Conservation (phyloP, 1,140 invertebrate species). For the Panulirus ornatus region DNA sequence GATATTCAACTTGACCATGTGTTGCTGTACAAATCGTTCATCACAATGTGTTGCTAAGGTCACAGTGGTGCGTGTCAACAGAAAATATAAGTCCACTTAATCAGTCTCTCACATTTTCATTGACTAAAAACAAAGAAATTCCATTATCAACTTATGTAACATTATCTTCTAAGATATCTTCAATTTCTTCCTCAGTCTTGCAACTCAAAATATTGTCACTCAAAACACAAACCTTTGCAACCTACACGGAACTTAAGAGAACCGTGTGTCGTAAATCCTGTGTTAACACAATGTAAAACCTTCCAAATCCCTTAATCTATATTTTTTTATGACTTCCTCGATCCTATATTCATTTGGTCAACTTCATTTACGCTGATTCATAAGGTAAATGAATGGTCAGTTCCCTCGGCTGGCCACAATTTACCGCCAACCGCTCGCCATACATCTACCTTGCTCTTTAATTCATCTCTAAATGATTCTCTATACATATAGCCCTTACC, state of each 20-base stretch:
- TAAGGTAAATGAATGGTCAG: constrained; percentile 62
- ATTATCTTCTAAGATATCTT: not conserved
- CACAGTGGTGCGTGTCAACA: too few relatives aligned
- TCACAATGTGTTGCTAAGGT: too few relatives aligned
- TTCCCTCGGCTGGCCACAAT: not conserved
- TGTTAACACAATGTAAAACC: not conserved
- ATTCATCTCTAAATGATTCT: not conserved
- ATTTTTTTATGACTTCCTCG: constrained; percentile 10
- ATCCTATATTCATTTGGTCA: constrained; percentile 5
- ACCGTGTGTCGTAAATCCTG: not conserved
- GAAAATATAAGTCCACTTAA: not conserved
- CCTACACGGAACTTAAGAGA: not conserved
- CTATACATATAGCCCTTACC: too few relatives aligned
- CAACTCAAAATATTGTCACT: not conserved
- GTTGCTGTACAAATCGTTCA: too few relatives aligned
- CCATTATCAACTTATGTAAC: not conserved
- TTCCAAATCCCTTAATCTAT: not conserved
- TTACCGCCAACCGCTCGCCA: not conserved
- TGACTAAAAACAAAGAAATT: not conserved
- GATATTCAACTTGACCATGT: too few relatives aligned
- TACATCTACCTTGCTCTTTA: not conserved
- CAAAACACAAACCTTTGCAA: not conserved
- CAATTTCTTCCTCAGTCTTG: not conserved
- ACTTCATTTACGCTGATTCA: constrained; percentile 63
- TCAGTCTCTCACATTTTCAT: too few relatives aligned